Evolutionary conservation across 2,888 invertebrate genomes (phyloP), one percentile per base, ranked within the genome.

Genomic region (Drosophila setosimentum): DNA sequence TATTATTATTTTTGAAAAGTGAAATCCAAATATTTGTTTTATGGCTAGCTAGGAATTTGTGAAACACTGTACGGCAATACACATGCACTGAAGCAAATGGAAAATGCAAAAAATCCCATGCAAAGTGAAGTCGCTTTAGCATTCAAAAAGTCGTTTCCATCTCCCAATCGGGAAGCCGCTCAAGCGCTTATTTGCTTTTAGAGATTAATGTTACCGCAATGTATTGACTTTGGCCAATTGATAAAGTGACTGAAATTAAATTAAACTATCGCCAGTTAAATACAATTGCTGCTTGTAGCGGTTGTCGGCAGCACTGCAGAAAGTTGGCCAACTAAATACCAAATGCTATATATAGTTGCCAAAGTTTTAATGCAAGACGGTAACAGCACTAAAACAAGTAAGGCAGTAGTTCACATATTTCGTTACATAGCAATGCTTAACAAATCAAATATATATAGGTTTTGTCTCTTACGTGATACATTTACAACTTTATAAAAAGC

Each of bases 221-320:
- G 55, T 69, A 66, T 76, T 80, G 73, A 80, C 71, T 66, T 78
- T 80, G 63, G 59, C 70, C 71, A 73, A 79, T 77, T 74, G 71
- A 72, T 70, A 30, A 75, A 61, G 62, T 71, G 64, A 61, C 63
- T 53, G 55, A 63, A 79, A 73, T 69, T 66, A 77, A 81, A 78
- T 81, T 66, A 75, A 81, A 74, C 73, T 76, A 82, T 73, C 69
- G 61, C 32, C 55, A 76, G 59, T 70, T 79, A 48, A 69, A 58
- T 60, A 66, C 67, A 80, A 75, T 82, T 76, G 76, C 74, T 80
- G 74, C 72, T 64, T 83, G 79, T 83, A 78, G 71, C 58, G 48
- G 16, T 30, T 24, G 30, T 16, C 30, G 33, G 1, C 16, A 35
- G 37, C 21, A n/a, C 35, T 50, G 49, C 16, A 13, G 29, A 18